phyloP scores from a whole-genome alignment of 2,113 vertebrate genomes.

The Corynorhinus townsendii region DNA sequence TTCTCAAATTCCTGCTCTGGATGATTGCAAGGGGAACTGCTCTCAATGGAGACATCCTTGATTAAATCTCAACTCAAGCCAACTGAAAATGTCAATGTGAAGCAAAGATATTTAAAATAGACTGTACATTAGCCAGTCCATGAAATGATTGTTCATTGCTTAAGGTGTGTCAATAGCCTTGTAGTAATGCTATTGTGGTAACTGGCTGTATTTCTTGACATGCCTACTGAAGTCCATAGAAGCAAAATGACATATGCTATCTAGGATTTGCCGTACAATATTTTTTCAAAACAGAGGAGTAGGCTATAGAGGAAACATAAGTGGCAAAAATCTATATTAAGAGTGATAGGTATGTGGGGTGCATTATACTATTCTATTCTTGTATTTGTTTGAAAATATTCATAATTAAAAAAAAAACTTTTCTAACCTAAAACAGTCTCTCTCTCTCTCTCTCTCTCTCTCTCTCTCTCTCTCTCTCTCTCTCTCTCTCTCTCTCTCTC shows the following conservation, averaged over 20 bases:
- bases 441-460: neutral
- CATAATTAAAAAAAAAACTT: neutral
- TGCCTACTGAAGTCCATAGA: neutral
- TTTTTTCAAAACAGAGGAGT: neutral
- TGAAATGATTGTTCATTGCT: neutral
- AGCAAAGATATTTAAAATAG: neutral
- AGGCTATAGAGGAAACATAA: neutral
- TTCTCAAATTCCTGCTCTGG: neutral
- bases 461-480: too few species aligned
- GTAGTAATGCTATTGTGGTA: neutral
- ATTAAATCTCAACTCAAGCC: neutral
- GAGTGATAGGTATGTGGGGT: neutral
- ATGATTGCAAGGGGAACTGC: neutral
- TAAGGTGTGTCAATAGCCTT: neutral
- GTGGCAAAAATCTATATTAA: neutral
- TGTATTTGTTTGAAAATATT: constrained; percentile 8
- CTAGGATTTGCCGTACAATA: neutral
- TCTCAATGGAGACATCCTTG: neutral
- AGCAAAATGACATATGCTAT: neutral
- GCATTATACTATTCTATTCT: neutral
- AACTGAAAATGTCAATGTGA: neutral
- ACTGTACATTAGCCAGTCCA: neutral
- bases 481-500: neutral
- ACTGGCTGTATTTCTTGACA: neutral
- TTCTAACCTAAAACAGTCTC: neutral